A percentile compares a stretch with the other conserved stretches of the same genome.
Evolutionary conservation across 2,113 vertebrate genomes (phyloP).

Genomic region (Penelope pileata): DNA sequence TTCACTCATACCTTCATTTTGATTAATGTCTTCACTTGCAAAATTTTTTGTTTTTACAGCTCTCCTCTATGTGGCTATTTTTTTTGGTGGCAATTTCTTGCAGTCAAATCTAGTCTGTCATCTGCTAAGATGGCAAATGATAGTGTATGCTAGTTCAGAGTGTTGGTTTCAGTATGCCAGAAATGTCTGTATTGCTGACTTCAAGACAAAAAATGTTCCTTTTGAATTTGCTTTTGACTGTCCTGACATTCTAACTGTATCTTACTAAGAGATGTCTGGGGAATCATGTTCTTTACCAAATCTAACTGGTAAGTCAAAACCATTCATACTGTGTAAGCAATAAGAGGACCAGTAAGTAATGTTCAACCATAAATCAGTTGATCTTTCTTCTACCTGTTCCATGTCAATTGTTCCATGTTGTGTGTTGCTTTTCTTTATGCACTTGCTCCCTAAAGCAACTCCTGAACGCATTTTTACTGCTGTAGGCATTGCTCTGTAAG

Average conservation of each 20-base stretch:
- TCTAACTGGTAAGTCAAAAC: not conserved
- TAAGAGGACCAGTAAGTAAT: not conserved
- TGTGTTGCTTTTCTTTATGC: not conserved
- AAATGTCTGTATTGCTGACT: not conserved
- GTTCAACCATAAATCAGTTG: not conserved
- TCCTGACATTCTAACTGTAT: not conserved
- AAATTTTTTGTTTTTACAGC: not conserved
- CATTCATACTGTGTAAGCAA: not conserved
- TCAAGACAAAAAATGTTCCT: not conserved
- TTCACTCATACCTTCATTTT: not conserved
- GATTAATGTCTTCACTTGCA: not conserved
- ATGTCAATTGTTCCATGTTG: not conserved
- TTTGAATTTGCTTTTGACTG: not conserved
- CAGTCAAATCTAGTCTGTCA: not conserved
- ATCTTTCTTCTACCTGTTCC: not conserved
- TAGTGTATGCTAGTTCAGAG: not conserved
- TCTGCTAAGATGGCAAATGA: not conserved
- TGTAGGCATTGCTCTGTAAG: not conserved
- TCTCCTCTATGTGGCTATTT: not conserved
- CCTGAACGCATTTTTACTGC: not conserved
- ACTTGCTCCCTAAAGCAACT: too few species aligned
- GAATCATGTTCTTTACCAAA: not conserved
- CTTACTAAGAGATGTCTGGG: not conserved
- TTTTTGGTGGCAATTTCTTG: not conserved
- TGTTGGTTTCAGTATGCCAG: not conserved